Base-by-base conservation (phyloP, 2,888 invertebrate species). In the Athetis lepigone region DNA sequence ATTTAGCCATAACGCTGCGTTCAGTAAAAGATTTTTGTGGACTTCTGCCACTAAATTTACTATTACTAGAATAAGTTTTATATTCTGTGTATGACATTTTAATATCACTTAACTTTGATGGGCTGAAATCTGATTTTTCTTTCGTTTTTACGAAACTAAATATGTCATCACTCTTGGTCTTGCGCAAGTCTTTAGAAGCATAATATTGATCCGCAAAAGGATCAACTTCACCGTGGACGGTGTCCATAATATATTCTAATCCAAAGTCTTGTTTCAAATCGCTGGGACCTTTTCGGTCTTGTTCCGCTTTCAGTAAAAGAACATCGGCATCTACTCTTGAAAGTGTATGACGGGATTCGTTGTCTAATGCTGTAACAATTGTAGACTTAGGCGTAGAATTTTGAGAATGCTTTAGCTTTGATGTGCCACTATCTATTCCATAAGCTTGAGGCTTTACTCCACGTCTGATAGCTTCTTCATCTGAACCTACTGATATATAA, bases 231-330 rank as follows among this genome's bases (percentile, higher is more conserved):
- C 75, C 78, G 51, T 86, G 77, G 16, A 87, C 82, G 3, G 84
- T 80, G 50, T 86, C 81, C 56, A 90, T 78, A 74, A 92, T 89
- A 71, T 90, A 92, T 46, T 90, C 83, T 19, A 91, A 72, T 25
- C 85, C 89, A 78, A 85, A 89, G 63, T 79, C 74, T 61, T 71
- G 58, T 29, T 33, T 29, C 33, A 16, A 56, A 47, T 42, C 63
- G 59, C n/a, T n/a, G 4, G 42, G 16, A n/a, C 9, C n/a, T 47
- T 49, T 57, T 49, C 42, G 18, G 19, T 57, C 49, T 64, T 69
- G 71, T 75, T 75, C 69, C 57, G 75, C 69, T 73, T 82, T 87
- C 29, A 87, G 72, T 43, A 86, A 65, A 47, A 82, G 81, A 39
- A 75, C 80, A 60, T 90, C 85, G 25, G 86, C 88, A 21, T 71